A percentile compares a stretch with the other conserved stretches of the same genome.
phyloP scores from a whole-genome alignment of 2,888 invertebrate species.

The Crepidodera aurea region DNA sequence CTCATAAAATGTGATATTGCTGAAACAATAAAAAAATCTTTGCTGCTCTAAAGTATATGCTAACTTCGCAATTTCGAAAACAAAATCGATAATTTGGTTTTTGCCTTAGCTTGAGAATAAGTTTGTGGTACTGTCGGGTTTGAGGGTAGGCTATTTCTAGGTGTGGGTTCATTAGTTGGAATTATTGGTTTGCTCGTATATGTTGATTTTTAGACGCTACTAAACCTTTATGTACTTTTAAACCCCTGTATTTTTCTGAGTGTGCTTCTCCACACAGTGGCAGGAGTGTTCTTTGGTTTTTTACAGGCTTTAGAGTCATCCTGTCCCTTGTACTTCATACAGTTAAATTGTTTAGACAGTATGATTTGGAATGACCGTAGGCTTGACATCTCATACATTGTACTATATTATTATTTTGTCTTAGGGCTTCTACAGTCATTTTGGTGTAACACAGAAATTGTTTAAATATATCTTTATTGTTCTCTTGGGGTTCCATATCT shows the following conservation, averaged over 20 bases:
- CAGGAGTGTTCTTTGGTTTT: constrained; percentile 20
- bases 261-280: constrained; percentile 34
- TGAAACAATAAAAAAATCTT: too few species aligned
- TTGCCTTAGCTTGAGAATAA: neutral
- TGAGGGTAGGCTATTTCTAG: neutral
- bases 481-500: too few species aligned
- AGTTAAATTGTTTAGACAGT: constrained; percentile 29
- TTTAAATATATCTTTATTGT: too few species aligned
- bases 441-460: too few species aligned
- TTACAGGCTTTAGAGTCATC: neutral
- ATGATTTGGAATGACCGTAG: constrained; percentile 28
- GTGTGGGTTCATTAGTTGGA: neutral
- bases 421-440: constrained; percentile 12
- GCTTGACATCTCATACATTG: constrained; percentile 34
- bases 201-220: neutral
- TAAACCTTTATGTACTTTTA: constrained; percentile 25
- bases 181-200: neutral
- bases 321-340: constrained; percentile 27
- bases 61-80: too few species aligned
- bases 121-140: neutral
- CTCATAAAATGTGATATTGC: too few species aligned
- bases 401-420: constrained; percentile 5
- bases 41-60: too few species aligned
- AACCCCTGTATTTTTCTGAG: constrained; percentile 40
- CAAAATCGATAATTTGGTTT: too few species aligned